phyloP scores from a whole-genome alignment of 2,797 vertebrate genomes.

The Gephyroberyx darwinii region DNA sequence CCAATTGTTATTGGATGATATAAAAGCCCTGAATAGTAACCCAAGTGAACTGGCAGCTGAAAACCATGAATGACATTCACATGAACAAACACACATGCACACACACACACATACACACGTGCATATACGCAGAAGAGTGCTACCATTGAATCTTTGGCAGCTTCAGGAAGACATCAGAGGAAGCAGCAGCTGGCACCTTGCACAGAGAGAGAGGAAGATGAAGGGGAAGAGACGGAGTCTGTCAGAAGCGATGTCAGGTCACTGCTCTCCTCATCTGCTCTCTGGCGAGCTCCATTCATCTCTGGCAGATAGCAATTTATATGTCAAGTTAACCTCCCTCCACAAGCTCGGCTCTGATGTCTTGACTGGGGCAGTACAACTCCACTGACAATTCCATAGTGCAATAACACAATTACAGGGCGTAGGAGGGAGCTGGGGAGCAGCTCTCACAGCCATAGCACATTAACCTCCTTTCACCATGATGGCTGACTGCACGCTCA shows the following conservation, averaged over 20 bases:
- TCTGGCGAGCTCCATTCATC: slow-evolving; percentile 71
- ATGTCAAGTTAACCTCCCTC: slow-evolving; percentile 77
- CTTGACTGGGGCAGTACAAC: slow-evolving; percentile 62
- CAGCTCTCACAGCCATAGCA: slow-evolving; percentile 54
- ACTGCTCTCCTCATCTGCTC: slow-evolving; percentile 71
- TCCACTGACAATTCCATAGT: slow-evolving; percentile 65
- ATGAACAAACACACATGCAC: neutral
- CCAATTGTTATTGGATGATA: neutral
- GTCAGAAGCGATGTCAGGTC: slow-evolving; percentile 75
- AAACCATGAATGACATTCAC: neutral
- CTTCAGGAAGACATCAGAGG: slow-evolving; percentile 59
- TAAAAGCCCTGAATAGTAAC: neutral
- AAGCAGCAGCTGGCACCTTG: slow-evolving; percentile 57
- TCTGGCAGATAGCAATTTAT: slow-evolving; percentile 77
- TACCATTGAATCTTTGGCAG: slow-evolving; percentile 35
- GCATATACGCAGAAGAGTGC: neutral
- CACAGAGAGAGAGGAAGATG: slow-evolving; percentile 45
- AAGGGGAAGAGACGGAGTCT: slow-evolving; percentile 57
- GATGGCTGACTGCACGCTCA: slow-evolving; percentile 35
- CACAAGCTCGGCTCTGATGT: slow-evolving; percentile 56
- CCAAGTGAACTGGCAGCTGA: neutral
- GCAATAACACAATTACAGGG: slow-evolving; percentile 76
- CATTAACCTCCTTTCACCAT: slow-evolving; percentile 72
- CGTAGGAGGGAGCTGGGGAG: slow-evolving; percentile 41
- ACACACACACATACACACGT: neutral